These are phyloP conservation scores for Rhinella marina DNA, from an alignment of 2,797 vertebrate species.

Conservation along the genomic window DNA sequence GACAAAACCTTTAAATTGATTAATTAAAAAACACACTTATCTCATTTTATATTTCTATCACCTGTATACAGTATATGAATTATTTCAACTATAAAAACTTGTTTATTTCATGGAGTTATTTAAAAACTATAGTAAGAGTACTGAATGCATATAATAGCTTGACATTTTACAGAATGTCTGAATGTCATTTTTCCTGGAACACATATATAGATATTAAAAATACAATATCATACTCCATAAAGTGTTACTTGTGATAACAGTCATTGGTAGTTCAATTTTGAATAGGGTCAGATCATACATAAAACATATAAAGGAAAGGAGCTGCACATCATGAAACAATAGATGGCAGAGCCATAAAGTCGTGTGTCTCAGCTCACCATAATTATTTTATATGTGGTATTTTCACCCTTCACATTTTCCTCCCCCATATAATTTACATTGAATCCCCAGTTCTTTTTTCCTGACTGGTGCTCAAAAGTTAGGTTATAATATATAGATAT, in stretches of 20 bases:
- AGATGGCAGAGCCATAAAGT: slow-evolving; percentile 18
- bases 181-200: slow-evolving; percentile 1
- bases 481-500: slow-evolving; percentile 33
- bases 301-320: slow-evolving; percentile 36
- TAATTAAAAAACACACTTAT: too few species aligned
- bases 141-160: not conserved
- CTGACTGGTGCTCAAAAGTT: slow-evolving; percentile 8
- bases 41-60: not conserved
- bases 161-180: not conserved
- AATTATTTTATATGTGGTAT: slow-evolving; percentile 39
- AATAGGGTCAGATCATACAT: slow-evolving; percentile 40
- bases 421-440: slow-evolving; percentile 44
- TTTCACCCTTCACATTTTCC: slow-evolving; percentile 47
- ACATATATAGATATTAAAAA: slow-evolving; percentile 28
- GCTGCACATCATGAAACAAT: slow-evolving; percentile 47
- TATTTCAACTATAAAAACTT: not conserved
- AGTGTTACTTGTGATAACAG: slow-evolving; percentile 12
- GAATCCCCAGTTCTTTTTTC: slow-evolving; percentile 27
- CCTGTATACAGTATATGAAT: not conserved
- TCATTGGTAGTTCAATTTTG: slow-evolving; percentile 25
- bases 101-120: not conserved
- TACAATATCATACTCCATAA: slow-evolving; percentile 35
- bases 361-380: slow-evolving; percentile 30
- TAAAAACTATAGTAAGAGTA: not conserved
- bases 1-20: too few species aligned